Base-by-base conservation (phyloP, 1,140 invertebrate species). In the Bacillus rossius region DNA sequence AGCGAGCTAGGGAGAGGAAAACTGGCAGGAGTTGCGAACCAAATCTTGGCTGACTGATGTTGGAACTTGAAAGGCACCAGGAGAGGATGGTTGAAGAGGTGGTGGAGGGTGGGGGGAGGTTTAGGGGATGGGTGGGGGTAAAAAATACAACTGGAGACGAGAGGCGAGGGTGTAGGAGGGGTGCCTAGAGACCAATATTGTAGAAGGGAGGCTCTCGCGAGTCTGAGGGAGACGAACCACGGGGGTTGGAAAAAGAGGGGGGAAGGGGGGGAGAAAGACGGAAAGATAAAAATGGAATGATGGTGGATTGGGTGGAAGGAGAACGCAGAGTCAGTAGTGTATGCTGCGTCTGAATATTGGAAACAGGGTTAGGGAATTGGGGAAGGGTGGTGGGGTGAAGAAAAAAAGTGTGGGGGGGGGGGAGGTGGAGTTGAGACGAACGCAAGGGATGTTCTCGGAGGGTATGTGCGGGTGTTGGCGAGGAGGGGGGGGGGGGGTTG, bases 271-370 rank as follows among this genome's bases (percentile, higher is more conserved):
- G 14, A 29, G 34, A 50, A 34, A 50, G 37, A 50, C 26, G 23
- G 48, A 50, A 17, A 50, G 48, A 50, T 50, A 50, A 50, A 50
- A 50, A 50, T 50, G 48, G 48, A 50, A 50, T 50, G 48, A 26
- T 50, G 23, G 48, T 17, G 48, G 37, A 50, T 16, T 25, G n/a
- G 0, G 25, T 25, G 48, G 20, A 50, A n/a, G 22, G 22, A 50
- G n/a, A 16, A 20, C 25, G 48, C 16, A 8, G 48, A 29, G 48
- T 29, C 17, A 34, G 25, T 16, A 29, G 48, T n/a, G 48, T 50
- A 17, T 50, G 17, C 14, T 26, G 25, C 13, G 48, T 5, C 20
- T 2, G 48, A 50, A 50, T 50, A 50, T 50, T 50, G 48, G 48
- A 50, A 50, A 50, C 48, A 50, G 48, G 25, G 29, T 34, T 34